phyloP scores from a whole-genome alignment of 2,797 vertebrate genomes.

The Labeo calbasu region DNA sequence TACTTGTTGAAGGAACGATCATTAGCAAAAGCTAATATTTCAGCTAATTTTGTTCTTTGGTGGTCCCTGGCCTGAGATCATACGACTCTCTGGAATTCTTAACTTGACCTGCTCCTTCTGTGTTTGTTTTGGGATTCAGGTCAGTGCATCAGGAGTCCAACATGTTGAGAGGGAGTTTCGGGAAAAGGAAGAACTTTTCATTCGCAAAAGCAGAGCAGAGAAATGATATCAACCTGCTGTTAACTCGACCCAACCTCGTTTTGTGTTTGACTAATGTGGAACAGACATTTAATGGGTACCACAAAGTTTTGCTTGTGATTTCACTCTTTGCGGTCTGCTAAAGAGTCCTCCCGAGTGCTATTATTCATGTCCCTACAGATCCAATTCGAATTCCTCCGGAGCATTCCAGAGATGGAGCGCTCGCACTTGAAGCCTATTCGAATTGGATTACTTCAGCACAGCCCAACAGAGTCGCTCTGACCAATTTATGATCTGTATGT shows the following conservation, averaged over 20 bases:
- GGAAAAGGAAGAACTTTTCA: conserved; percentile 49
- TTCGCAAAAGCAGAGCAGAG: not conserved
- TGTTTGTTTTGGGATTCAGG: conserved; percentile 73
- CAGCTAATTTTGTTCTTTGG: conserved; percentile 87
- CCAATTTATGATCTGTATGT: conserved; percentile 69
- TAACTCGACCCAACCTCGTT: conserved; percentile 26
- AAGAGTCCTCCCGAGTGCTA: conserved; percentile 65
- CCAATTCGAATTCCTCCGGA: conserved; percentile 64
- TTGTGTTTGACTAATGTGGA: conserved; percentile 36
- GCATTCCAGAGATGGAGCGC: conserved; percentile 68
- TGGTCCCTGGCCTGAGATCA: conserved; percentile 78
- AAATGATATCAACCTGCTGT: conserved; percentile 17
- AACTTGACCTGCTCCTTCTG: conserved; percentile 65
- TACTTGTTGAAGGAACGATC: conserved; percentile 66
- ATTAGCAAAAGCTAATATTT: conserved; percentile 86
- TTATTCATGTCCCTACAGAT: conserved; percentile 65
- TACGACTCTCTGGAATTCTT: conserved; percentile 64
- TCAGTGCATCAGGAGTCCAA: conserved; percentile 67
- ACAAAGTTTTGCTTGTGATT: conserved; percentile 46
- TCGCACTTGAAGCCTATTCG: conserved; percentile 65
- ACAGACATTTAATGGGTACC: conserved; percentile 46
- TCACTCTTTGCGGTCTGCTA: conserved; percentile 63
- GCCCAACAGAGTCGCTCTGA: conserved; percentile 65
- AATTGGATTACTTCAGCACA: conserved; percentile 59
- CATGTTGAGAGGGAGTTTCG: conserved; percentile 60